Percentiles rank a stretch among this genome's conserved stretches.
Evolutionary conservation across 2,797 vertebrate species (phyloP).

Genomic region (Poecilia velifera): DNA sequence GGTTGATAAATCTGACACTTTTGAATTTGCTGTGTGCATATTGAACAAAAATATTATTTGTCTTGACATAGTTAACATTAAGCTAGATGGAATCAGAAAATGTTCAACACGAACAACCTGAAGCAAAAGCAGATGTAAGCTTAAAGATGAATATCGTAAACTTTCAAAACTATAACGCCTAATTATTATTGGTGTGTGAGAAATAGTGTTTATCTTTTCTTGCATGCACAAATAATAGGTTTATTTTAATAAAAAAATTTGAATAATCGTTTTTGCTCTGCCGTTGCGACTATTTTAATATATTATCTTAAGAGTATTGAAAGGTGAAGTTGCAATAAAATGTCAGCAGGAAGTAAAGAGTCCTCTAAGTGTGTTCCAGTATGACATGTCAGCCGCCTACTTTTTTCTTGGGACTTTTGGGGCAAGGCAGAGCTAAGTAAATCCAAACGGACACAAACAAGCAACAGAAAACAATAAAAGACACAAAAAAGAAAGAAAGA

Average conservation of each 20-base stretch:
- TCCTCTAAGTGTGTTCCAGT: neutral
- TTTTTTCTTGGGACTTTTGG: neutral
- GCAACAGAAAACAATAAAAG: neutral
- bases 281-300: neutral
- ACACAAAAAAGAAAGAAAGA: neutral
- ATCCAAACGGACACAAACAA: neutral
- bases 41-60: neutral
- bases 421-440: neutral
- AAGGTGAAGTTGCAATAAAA: neutral
- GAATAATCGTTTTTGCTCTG: neutral
- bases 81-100: neutral
- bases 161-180: neutral
- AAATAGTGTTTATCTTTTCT: neutral
- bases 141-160: neutral
- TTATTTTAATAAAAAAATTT: neutral
- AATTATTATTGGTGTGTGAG: neutral
- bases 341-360: neutral
- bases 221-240: neutral
- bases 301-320: neutral
- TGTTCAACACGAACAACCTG: neutral
- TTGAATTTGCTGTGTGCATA: neutral
- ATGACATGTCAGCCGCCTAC: neutral
- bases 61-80: neutral
- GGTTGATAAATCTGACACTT: too few relatives aligned
- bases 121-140: neutral